phyloP scores from a whole-genome alignment of 2,888 invertebrate genomes.

The Siphlonurus alternatus region DNA sequence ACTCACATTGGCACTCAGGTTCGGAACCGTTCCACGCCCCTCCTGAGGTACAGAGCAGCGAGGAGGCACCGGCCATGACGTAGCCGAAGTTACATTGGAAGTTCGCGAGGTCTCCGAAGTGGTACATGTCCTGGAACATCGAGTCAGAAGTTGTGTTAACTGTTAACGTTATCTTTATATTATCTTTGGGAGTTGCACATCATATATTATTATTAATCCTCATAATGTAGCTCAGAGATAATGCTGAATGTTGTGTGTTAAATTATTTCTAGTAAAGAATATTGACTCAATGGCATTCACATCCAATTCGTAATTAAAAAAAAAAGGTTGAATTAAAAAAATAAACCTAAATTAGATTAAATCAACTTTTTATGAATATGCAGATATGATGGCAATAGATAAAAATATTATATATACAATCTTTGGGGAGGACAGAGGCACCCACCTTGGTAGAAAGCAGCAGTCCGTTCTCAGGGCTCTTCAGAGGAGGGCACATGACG shows the following conservation, averaged over 20 bases:
- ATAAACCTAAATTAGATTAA: no score
- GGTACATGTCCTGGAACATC: constrained; percentile 44
- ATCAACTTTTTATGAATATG: no score
- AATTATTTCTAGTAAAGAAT: no score
- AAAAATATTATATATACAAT: no score
- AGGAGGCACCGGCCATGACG: constrained; percentile 74
- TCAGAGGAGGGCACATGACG: constrained; percentile 65
- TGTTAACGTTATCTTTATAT: constrained; percentile 8
- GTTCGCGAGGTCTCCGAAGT: constrained; percentile 75
- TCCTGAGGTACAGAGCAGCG: constrained; percentile 70
- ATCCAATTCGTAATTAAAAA: no score
- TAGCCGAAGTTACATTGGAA: constrained; percentile 94
- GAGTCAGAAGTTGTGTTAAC: neutral
- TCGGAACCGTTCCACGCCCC: constrained; percentile 89
- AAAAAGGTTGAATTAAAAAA: no score
- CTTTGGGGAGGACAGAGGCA: neutral
- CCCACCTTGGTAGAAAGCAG: constrained; percentile 55
- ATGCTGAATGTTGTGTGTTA: no score
- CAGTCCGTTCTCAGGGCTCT: constrained; percentile 69
- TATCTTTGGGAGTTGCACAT: neutral
- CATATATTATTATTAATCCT: neutral
- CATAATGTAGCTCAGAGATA: no score
- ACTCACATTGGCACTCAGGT: constrained; percentile 85
- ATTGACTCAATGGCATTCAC: no score
- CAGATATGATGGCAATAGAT: no score